Base-by-base conservation (phyloP, 2,113 vertebrate genomes). In the Stercorarius parasiticus region DNA sequence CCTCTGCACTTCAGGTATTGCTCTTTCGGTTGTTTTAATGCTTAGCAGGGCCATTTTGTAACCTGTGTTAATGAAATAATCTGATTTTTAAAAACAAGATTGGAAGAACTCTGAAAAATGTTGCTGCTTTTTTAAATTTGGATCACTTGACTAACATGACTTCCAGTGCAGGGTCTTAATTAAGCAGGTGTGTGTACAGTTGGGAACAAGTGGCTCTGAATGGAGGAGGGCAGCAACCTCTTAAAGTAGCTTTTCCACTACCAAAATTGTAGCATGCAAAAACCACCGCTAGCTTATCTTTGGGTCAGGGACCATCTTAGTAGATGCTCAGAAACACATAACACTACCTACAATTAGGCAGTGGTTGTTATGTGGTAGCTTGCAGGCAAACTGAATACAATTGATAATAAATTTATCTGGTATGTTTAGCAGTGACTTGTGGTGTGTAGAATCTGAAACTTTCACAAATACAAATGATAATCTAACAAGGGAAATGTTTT, bases 261-360 rank as follows among this genome's bases (percentile, higher is more conserved):
- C 40, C 10, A 71, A 38, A 71, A 49, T 17, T 43, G 23, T n/a
- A 56, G 23, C 19, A 4, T 61, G 40, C 12, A 76, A 17, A 85
- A 50, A 5, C 3, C 15, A 23, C 11, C 0, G 0, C n/a, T 69
- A 19, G 40, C 4, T 81, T 56, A 6, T 23, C 15, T 69, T 79
- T 71, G 50, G 9, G n/a, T 83, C 56, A 76, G 50, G 18, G 32
- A 61, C 18, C 15, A 3, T 56, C 18, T 91, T 40, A 40, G 26
- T 34, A 61, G 34, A 27, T 72, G 36, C 47, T 45, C 10, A 36
- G 53, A 49, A 55, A 34, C 34, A 21, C 5, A 0, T 43, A 58
- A 34, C 11, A 15, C 11, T 22, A 12, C 61, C 25, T 45, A 6
- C 15, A 34, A 0, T 52, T 25, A 56, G 58, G 26, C 25, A 45